phyloP scores from a whole-genome alignment of 2,797 vertebrate genomes.

The Eospalax fontanierii region DNA sequence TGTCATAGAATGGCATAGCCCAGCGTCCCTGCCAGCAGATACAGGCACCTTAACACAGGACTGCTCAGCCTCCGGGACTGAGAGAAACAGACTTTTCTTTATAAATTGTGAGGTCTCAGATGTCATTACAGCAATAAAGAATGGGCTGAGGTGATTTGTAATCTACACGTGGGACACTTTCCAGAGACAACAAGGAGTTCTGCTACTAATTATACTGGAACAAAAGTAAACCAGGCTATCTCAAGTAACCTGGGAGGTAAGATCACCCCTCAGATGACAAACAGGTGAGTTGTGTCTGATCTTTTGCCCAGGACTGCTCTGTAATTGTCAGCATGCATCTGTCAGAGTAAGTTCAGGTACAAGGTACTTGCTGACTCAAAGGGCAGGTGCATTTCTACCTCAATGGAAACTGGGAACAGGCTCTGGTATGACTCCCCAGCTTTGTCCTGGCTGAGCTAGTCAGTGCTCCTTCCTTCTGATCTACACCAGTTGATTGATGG shows the following conservation, averaged over 20 bases:
- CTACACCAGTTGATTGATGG: rapidly evolving
- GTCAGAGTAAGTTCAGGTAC: background rate
- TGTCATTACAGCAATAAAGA: background rate
- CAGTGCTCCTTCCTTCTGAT: background rate
- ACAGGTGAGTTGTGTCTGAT: background rate
- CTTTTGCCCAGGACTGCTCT: background rate
- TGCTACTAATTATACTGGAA: background rate
- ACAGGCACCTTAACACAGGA: background rate
- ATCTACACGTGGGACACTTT: background rate
- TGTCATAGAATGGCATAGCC: background rate
- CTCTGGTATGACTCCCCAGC: background rate
- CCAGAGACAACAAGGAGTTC: background rate
- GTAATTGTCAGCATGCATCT: background rate
- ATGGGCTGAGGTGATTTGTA: background rate
- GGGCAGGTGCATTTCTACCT: background rate
- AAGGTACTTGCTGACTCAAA: background rate
- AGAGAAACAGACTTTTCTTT: background rate
- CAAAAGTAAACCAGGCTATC: background rate
- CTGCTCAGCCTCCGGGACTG: background rate
- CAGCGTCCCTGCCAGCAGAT: background rate
- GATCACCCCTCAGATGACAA: background rate
- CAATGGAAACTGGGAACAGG: background rate
- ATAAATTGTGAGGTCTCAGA: background rate
- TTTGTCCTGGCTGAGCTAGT: background rate
- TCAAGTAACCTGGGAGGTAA: background rate